Conservation (phyloP, 2,113 vertebrate species). For the Silurus asotus region DNA sequence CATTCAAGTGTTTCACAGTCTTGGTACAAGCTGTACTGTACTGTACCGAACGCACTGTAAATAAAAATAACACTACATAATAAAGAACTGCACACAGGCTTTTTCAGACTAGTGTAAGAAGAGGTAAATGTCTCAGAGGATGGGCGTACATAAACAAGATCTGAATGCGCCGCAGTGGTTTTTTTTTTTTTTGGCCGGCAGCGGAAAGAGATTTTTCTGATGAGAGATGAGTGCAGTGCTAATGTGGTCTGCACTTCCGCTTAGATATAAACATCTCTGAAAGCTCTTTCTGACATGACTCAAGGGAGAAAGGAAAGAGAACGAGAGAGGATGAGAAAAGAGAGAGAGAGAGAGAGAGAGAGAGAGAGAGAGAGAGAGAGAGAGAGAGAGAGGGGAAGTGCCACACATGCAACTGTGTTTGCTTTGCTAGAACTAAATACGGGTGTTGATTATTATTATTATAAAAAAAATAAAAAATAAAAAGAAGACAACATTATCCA, state of each 20-base stretch:
- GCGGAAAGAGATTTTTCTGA: constrained; percentile 21
- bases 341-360: not conserved
- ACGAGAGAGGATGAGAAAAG: not conserved
- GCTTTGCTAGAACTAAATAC: not conserved
- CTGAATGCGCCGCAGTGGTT: not conserved
- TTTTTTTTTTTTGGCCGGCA: constrained; percentile 11
- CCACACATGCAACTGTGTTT: not conserved
- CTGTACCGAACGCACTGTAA: not conserved
- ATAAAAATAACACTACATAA: not conserved
- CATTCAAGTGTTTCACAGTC: not conserved
- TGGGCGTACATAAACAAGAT: constrained; percentile 18
- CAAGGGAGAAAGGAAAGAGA: not conserved
- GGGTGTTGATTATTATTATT: too few relatives aligned
- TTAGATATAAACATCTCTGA: constrained; percentile 36
- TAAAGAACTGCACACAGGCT: too few relatives aligned
- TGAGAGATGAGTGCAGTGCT: constrained; percentile 11
- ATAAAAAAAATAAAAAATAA: not conserved
- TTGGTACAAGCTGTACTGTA: not conserved
- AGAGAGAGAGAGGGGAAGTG: not conserved
- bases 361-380: not conserved
- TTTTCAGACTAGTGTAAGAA: not conserved
- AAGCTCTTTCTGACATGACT: not conserved
- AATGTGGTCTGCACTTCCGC: constrained; percentile 47
- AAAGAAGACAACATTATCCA: too few relatives aligned
- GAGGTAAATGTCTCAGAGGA: not conserved